Percentiles rank a stretch among this genome's conserved stretches.
Conservation (phyloP, 2,888 invertebrate genomes). For the Drosophila mayaguana region DNA sequence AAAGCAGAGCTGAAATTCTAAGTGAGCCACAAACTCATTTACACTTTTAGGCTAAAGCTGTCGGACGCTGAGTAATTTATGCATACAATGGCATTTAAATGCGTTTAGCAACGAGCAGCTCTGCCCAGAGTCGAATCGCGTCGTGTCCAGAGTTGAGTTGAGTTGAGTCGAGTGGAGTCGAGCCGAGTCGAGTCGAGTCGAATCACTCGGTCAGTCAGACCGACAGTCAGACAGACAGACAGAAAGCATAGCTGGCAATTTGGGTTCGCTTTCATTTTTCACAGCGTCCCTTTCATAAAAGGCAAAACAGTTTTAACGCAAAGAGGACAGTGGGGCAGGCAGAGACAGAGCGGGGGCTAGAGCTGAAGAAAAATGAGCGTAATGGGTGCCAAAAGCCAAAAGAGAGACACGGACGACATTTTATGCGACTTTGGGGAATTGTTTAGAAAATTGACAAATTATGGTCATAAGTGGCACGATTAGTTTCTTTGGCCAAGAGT, state of each 20-base stretch:
- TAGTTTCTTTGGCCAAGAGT: conserved; percentile 58
- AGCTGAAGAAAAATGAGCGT: conserved; percentile 45
- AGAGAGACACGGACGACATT: conserved; percentile 54
- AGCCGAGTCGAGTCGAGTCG: not conserved
- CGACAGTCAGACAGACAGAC: conserved; percentile 27
- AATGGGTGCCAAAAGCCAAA: conserved; percentile 75
- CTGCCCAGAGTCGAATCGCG: conserved; percentile 6
- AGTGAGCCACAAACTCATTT: conserved; percentile 60
- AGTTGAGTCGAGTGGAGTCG: not conserved
- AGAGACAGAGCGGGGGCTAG: not conserved
- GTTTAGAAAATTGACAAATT: conserved; percentile 80
- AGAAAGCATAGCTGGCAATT: conserved; percentile 42
- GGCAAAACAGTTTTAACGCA: conserved; percentile 1
- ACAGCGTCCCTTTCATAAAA: conserved; percentile 49
- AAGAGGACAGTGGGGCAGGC: too few relatives aligned
- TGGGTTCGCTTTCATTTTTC: conserved; percentile 69
- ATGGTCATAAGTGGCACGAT: conserved; percentile 75
- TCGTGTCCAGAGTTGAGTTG: conserved; percentile 4
- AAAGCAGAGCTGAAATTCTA: conserved; percentile 15
- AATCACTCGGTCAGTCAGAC: conserved; percentile 18
- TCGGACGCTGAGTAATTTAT: conserved; percentile 65
- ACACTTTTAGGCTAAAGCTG: conserved; percentile 55
- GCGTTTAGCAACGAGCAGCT: conserved; percentile 34
- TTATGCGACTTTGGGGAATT: conserved; percentile 72
- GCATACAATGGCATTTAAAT: conserved; percentile 70